phyloP scores from a whole-genome alignment of 2,888 invertebrate genomes.

The Operophtera brumata region DNA sequence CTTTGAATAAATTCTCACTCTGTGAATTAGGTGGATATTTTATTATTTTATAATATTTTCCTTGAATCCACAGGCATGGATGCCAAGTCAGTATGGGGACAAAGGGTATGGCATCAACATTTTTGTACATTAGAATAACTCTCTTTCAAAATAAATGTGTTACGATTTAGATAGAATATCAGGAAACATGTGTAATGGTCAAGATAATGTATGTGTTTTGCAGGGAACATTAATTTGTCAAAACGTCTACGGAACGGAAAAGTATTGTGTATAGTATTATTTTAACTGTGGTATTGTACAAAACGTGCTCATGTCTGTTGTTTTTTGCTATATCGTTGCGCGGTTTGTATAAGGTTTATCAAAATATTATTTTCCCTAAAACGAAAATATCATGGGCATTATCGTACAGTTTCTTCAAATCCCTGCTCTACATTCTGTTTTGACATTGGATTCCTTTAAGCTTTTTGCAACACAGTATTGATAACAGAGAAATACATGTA shows the following conservation, averaged over 20 bases:
- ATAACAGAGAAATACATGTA: no score
- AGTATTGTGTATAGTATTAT: no score
- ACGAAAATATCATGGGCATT: background rate
- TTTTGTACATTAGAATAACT: background rate
- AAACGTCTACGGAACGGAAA: constrained; percentile 44
- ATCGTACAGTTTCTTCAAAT: no score
- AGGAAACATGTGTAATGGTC: constrained; percentile 48
- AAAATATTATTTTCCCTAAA: background rate
- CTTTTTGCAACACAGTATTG: no score
- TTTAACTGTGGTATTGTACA: no score
- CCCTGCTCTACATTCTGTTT: no score
- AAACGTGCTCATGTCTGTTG: constrained; percentile 35
- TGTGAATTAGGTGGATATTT: constrained; percentile 18
- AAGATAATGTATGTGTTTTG: constrained; percentile 45
- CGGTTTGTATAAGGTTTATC: background rate
- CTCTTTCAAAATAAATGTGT: background rate
- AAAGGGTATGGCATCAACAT: no score
- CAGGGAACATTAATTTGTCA: constrained; percentile 54
- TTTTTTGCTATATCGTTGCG: constrained; percentile 28
- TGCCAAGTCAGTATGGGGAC: no score
- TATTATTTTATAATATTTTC: background rate
- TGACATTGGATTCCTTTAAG: no score
- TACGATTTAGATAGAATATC: background rate
- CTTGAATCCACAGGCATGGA: no score
- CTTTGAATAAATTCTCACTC: constrained; percentile 18